phyloP scores from a whole-genome alignment of 2,113 vertebrate species.

The Myrmecobius fasciatus region DNA sequence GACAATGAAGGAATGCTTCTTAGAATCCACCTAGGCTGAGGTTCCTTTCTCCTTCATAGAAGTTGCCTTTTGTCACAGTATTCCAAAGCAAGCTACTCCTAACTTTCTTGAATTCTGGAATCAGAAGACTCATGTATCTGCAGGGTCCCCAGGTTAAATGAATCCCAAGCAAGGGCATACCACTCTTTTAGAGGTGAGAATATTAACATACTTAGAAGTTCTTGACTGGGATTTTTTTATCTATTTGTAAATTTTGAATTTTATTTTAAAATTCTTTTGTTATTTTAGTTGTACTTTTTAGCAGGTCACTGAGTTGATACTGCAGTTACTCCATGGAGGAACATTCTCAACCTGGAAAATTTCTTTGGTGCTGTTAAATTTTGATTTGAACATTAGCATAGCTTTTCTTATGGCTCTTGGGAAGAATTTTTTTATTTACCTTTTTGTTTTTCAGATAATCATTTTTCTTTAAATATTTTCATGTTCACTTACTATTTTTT shows the following conservation, averaged over 20 bases:
- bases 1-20: not conserved
- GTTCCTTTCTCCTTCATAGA: not conserved
- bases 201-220: not conserved
- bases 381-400: not conserved
- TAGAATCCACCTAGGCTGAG: not conserved
- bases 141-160: not conserved
- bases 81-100: not conserved
- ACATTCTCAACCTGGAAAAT: not conserved
- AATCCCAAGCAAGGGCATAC: not conserved
- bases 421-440: not conserved
- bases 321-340: not conserved
- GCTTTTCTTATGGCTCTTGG: not conserved
- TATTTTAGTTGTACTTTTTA: not conserved
- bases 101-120: not conserved
- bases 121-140: not conserved
- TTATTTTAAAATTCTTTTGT: not conserved
- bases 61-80: not conserved
- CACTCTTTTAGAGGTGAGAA: not conserved
- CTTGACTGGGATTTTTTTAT: not conserved
- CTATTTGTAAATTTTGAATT: not conserved
- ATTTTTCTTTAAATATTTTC: not conserved
- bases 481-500: not conserved
- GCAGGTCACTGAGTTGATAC: not conserved
- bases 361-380: not conserved
- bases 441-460: not conserved